Conservation (phyloP, 2,797 vertebrate species). For the Pteropus rufus region DNA sequence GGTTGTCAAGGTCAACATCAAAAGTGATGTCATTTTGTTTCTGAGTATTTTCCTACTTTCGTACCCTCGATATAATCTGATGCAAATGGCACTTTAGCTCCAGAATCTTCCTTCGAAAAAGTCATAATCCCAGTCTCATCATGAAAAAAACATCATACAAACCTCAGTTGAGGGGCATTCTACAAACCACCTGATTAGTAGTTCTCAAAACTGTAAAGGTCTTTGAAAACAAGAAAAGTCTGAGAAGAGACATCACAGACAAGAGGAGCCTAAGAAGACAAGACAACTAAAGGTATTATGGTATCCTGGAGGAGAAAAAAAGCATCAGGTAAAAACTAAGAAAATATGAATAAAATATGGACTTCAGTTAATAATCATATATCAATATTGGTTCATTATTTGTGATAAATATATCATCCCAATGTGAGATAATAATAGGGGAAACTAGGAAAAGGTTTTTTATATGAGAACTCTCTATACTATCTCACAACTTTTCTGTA, state of each 20-base stretch:
- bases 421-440: not conserved
- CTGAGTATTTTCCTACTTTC: not conserved
- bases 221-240: not conserved
- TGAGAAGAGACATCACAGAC: not conserved
- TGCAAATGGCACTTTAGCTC: not conserved
- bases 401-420: not conserved
- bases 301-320: not conserved
- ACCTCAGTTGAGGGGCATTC: not conserved
- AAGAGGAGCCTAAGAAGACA: not conserved
- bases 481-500: not conserved
- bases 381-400: not conserved
- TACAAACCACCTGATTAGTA: not conserved
- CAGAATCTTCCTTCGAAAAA: not conserved
- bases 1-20: not conserved
- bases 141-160: not conserved
- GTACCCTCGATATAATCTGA: not conserved
- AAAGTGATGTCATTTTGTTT: not conserved
- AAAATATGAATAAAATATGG: not conserved
- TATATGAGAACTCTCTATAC: not conserved
- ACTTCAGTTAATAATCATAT: not conserved
- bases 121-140: not conserved
- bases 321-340: not conserved
- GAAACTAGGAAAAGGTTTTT: not conserved
- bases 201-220: not conserved
- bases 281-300: not conserved